phyloP scores from a whole-genome alignment of 1,140 invertebrate genomes.

The Drosophila rhopaloa region DNA sequence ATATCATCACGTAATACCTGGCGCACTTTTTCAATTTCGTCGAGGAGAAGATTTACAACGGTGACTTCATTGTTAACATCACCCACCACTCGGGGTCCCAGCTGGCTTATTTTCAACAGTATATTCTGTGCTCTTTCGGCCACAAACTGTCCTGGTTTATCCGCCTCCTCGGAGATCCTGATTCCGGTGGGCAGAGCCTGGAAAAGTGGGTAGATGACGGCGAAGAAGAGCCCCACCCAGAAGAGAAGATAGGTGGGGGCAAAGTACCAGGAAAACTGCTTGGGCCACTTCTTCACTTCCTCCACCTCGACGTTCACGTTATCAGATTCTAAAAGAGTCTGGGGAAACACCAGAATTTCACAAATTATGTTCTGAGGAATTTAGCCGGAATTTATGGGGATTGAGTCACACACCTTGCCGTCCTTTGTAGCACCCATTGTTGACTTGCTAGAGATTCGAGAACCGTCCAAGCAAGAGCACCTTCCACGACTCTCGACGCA shows the following conservation, averaged over 20 bases:
- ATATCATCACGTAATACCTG: slow-evolving; percentile 53
- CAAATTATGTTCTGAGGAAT: no score
- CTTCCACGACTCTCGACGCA: slow-evolving; percentile 20
- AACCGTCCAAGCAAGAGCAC: slow-evolving; percentile 26
- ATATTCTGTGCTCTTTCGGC: slow-evolving; percentile 78
- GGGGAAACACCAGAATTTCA: neutral
- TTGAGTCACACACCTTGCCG: neutral
- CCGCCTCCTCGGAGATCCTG: slow-evolving; percentile 48
- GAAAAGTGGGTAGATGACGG: slow-evolving; percentile 66
- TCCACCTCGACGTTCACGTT: slow-evolving; percentile 28
- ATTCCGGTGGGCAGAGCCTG: slow-evolving; percentile 51
- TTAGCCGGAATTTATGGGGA: neutral
- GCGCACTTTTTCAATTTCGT: slow-evolving; percentile 67
- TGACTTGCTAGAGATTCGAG: slow-evolving; percentile 15
- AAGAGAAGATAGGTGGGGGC: slow-evolving; percentile 59
- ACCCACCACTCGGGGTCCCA: slow-evolving; percentile 89
- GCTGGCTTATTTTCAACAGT: slow-evolving; percentile 87
- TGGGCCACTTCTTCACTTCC: slow-evolving; percentile 8
- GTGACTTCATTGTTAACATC: slow-evolving; percentile 88
- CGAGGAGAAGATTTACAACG: slow-evolving; percentile 86
- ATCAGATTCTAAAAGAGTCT: neutral
- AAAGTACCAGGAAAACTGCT: slow-evolving; percentile 67
- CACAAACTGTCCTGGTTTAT: slow-evolving; percentile 62
- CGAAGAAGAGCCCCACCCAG: slow-evolving; percentile 67
- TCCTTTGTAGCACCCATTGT: slow-evolving; percentile 19